A percentile compares a stretch with the other conserved stretches of the same genome.
phyloP scores from a whole-genome alignment of 1,140 invertebrate species.

The Heliconius eleuchia region DNA sequence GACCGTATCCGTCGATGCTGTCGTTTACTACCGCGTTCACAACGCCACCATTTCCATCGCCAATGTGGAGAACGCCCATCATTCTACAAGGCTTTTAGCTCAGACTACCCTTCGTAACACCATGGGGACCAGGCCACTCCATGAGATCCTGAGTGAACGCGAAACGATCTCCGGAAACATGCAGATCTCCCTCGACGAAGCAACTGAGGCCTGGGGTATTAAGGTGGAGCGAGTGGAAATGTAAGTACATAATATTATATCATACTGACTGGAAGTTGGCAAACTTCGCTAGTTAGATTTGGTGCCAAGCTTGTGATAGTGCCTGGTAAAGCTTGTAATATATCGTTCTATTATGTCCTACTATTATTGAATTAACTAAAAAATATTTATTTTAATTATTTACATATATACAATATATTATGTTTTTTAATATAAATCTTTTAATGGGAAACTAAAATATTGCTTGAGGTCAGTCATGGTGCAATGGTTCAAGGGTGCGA shows the following conservation, averaged over 20 bases:
- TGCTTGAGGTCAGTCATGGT: too few relatives aligned
- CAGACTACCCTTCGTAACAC: slow-evolving; percentile 96
- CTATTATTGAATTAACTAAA: not conserved
- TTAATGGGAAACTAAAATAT: not conserved
- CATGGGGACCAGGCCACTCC: slow-evolving; percentile 96
- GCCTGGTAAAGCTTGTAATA: not conserved
- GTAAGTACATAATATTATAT: slow-evolving; percentile 82
- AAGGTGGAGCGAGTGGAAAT: slow-evolving; percentile 98
- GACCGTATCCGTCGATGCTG: slow-evolving; percentile 96
- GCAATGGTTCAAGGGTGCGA: too few relatives aligned
- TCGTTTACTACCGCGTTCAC: slow-evolving; percentile 96
- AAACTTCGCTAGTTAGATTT: slow-evolving; percentile 13
- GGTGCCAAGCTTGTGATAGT: slow-evolving; percentile 20
- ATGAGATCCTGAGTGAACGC: slow-evolving; percentile 97
- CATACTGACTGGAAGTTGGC: slow-evolving; percentile 17
- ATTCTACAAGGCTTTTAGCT: slow-evolving; percentile 93
- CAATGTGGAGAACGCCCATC: slow-evolving; percentile 98
- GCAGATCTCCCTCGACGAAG: slow-evolving; percentile 93
- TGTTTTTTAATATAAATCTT: not conserved
- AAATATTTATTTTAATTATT: not conserved
- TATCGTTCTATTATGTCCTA: not conserved
- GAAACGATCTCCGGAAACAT: slow-evolving; percentile 95
- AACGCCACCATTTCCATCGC: slow-evolving; percentile 98
- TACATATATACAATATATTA: too few relatives aligned
- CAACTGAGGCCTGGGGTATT: slow-evolving; percentile 97